Percentiles rank a stretch among this genome's conserved stretches.
Conservation (phyloP, 2,888 invertebrate genomes). For the Eupelmus urozonus region DNA sequence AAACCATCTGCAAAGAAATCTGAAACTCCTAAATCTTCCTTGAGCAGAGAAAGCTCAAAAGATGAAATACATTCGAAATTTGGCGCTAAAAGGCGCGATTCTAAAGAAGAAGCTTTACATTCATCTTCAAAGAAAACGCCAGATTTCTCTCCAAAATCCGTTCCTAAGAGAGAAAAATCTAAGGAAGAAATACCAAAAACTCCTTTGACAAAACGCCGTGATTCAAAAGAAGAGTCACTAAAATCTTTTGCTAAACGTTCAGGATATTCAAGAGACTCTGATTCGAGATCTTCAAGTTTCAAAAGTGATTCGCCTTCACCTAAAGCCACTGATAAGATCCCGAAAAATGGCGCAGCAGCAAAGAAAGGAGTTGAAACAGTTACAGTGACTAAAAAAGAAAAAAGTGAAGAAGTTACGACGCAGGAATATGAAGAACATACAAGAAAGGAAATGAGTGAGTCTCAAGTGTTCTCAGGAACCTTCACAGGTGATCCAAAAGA, state of each 20-base stretch:
- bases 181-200: slow-evolving; percentile 49
- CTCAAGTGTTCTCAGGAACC: slow-evolving; percentile 65
- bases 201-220: slow-evolving; percentile 27
- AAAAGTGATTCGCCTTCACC: slow-evolving; percentile 35
- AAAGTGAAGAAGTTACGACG: slow-evolving; percentile 60
- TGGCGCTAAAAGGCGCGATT: slow-evolving; percentile 19
- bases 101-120: slow-evolving; percentile 40
- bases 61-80: slow-evolving; percentile 38
- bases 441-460: slow-evolving; percentile 67
- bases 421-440: slow-evolving; percentile 66
- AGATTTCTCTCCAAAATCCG: slow-evolving; percentile 17
- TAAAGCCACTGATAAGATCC: slow-evolving; percentile 20
- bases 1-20: slow-evolving; percentile 37
- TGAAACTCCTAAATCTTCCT: slow-evolving; percentile 2
- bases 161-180: slow-evolving; percentile 42
- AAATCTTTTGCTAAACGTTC: slow-evolving; percentile 26
- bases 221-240: slow-evolving; percentile 53
- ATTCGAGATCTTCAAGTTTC: slow-evolving; percentile 33
- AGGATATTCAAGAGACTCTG: slow-evolving; percentile 31
- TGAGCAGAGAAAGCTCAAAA: slow-evolving; percentile 34
- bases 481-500: slow-evolving; percentile 66
- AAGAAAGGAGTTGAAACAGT: slow-evolving; percentile 41
- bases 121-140: not conserved
- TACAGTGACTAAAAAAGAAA: slow-evolving; percentile 36
- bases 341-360: slow-evolving; percentile 11